Base-by-base conservation (phyloP, 2,797 vertebrate genomes). In the Chromobotia macracanthus region DNA sequence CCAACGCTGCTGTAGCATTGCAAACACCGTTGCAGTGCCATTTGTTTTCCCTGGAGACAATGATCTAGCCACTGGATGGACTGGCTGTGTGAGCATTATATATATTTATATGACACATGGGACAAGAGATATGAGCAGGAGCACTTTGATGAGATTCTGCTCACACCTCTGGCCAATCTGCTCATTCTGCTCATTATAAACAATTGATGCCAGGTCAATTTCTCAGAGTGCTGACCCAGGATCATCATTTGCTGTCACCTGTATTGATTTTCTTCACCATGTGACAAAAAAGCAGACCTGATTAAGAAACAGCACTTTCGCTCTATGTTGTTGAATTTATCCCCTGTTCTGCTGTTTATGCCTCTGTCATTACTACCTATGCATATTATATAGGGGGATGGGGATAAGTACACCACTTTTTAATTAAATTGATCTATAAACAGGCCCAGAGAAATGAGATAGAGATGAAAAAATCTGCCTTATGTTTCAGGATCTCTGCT, bases 171-270 rank as follows among this genome's bases (percentile, higher is more conserved):
- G 75, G 41, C 66, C 75, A 63, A 61, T 56, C 66, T 50, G 55
- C 70, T 78, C 66, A 70, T 78, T 78, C n/a, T n/a, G n/a, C n/a
- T n/a, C n/a, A n/a, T n/a, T n/a, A n/a, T 69, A 63, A 78, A 78
- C 75, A 78, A 70, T 51, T 70, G 66, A 78, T 58, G 66, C 19
- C 28, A 23, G 75, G 53, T 70, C 25, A 61, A 38, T 77, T 77
- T 70, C 55, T 60, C 55, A 13, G 55, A 77, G 75, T 70, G 75
- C 66, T 77, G 66, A 70, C 66, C 75, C 3, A 48, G 66, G n/a
- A 70, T 51, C 75, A 50, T 69, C 56, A 38, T 50, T 58, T 44
- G 15, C 31, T 69, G 23, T 48, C 25, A 5, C 25, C 44, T 70
- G 18, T 77, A 70, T 77, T 51, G 75, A 77, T 77, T 63, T 77